Conservation (phyloP, 2,888 invertebrate species). For the Macrophya alboannulata region DNA sequence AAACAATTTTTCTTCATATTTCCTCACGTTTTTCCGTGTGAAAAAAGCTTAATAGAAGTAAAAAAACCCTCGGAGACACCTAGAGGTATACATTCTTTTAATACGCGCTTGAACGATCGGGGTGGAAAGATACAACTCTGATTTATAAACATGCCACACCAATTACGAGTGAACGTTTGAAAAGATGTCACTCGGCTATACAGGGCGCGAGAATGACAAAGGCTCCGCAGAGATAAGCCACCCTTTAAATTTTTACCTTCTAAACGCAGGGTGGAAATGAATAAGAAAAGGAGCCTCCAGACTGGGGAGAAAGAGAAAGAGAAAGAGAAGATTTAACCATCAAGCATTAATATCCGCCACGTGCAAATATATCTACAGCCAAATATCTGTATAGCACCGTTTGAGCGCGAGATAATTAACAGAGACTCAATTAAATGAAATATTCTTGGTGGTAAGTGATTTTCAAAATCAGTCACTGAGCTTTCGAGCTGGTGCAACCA, state of each 20-base stretch:
- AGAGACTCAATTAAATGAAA: neutral
- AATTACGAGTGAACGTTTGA: conserved; percentile 77
- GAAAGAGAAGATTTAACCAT: conserved; percentile 1
- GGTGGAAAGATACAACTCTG: conserved; percentile 64
- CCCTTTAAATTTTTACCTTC: conserved; percentile 48
- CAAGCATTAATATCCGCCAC: conserved; percentile 13
- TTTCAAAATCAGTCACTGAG: neutral
- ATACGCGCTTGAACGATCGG: conserved; percentile 14
- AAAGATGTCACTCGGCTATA: conserved; percentile 65
- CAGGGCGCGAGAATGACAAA: conserved; percentile 46
- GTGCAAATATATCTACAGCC: neutral
- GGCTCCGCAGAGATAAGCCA: conserved; percentile 51
- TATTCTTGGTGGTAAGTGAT: neutral
- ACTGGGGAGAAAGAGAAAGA: neutral
- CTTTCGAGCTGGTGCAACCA: neutral
- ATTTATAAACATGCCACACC: conserved; percentile 75
- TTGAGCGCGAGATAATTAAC: neutral
- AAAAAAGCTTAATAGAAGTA: neutral
- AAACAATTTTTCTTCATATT: neutral
- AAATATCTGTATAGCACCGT: neutral
- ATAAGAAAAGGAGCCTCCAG: conserved; percentile 6
- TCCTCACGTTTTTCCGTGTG: neutral
- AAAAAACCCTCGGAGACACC: neutral
- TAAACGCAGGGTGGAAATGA: conserved; percentile 34
- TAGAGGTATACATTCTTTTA: conserved; percentile 3